These are phyloP conservation scores for Eupithecia insigniata DNA, from an alignment of 2,888 invertebrate genomes.

Conservation along the genomic window DNA sequence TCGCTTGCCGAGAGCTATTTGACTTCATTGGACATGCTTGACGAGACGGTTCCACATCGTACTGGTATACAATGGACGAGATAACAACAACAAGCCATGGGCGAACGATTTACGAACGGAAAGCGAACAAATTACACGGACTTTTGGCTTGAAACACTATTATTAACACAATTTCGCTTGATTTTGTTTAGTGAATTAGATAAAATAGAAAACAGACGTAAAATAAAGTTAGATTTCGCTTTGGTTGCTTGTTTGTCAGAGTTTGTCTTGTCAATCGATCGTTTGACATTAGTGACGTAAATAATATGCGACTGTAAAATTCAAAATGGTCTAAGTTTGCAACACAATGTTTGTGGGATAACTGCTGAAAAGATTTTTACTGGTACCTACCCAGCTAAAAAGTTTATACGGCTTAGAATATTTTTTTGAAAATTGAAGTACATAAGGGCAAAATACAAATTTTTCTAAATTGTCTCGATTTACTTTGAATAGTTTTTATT, in stretches of 20 bases:
- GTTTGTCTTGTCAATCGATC: conserved; percentile 9
- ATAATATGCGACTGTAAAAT: background rate
- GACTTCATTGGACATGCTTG: conserved; percentile 72
- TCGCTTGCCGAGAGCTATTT: conserved; percentile 74
- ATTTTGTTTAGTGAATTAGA: background rate
- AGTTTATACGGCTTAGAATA: too few relatives aligned
- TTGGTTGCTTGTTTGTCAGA: conserved; percentile 10
- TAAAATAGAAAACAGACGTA: background rate
- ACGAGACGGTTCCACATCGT: conserved; percentile 66
- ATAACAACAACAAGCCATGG: conserved; percentile 37
- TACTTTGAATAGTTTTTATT: too few relatives aligned
- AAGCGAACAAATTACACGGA: background rate
- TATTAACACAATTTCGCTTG: conserved; percentile 4
- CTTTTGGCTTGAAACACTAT: background rate
- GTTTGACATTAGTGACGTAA: conserved; percentile 14
- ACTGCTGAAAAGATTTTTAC: too few relatives aligned
- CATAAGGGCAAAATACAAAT: too few relatives aligned
- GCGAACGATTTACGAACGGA: background rate
- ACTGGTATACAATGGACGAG: conserved; percentile 36
- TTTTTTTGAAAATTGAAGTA: too few relatives aligned
- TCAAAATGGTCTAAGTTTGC: background rate
- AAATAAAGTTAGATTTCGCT: conserved; percentile 10
- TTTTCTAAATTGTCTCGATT: too few relatives aligned
- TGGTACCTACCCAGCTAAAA: too few relatives aligned
- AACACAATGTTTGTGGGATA: background rate